Percentiles rank a stretch among this genome's conserved stretches.
Evolutionary conservation across 2,888 invertebrate genomes (phyloP).

Genomic region (Acanthacorydalis orientalis): DNA sequence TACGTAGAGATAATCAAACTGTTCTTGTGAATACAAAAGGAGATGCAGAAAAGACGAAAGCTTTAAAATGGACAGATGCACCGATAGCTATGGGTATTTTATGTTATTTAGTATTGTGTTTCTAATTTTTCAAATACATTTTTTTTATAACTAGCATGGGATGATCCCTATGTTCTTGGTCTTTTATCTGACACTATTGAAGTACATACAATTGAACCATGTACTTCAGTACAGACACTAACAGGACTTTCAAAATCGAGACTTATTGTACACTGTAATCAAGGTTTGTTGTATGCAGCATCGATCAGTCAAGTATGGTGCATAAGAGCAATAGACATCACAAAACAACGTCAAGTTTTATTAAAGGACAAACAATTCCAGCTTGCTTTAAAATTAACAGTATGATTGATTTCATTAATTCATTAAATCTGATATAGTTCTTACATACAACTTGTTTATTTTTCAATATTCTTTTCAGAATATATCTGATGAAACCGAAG

Average conservation of each 20-base stretch:
- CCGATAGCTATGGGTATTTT: constrained; percentile 48
- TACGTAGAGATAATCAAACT: constrained; percentile 76
- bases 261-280: constrained; percentile 53
- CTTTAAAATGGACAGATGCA: constrained; percentile 64
- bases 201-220: constrained; percentile 63
- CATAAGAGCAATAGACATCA: constrained; percentile 61
- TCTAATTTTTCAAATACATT: not conserved
- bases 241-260: constrained; percentile 57
- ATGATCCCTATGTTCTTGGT: constrained; percentile 83
- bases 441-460: not conserved
- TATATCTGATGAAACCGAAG: constrained; percentile 62
- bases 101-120: too few species aligned
- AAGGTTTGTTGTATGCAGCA: constrained; percentile 72
- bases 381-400: constrained; percentile 78
- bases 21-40: constrained; percentile 68
- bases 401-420: constrained; percentile 27
- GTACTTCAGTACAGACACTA: constrained; percentile 64
- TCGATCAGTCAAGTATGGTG: constrained; percentile 83
- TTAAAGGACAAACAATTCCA: constrained; percentile 86
- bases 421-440: not conserved
- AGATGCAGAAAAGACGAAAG: constrained; percentile 48
- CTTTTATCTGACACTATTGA: constrained; percentile 69
- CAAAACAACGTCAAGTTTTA: constrained; percentile 68
- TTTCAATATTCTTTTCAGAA: constrained; percentile 36
- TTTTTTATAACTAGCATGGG: constrained; percentile 54